phyloP scores from a whole-genome alignment of 2,797 vertebrate species.

The Melanotaenia parkinsoni region DNA sequence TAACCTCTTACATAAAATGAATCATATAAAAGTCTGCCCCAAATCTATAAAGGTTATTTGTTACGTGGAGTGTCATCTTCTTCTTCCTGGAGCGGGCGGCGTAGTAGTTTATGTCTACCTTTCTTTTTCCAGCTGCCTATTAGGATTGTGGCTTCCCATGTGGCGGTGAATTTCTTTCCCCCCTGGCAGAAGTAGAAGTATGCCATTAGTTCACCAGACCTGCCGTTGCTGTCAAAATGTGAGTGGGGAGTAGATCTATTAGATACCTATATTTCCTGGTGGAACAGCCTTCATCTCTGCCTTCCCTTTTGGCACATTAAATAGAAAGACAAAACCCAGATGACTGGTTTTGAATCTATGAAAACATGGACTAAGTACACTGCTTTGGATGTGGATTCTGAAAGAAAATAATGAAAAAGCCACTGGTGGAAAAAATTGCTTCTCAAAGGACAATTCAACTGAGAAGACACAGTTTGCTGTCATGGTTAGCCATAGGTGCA shows the following conservation, averaged over 20 bases:
- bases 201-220: constrained; percentile 77
- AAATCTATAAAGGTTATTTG: constrained; percentile 63
- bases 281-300: constrained; percentile 63
- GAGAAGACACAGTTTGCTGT: constrained; percentile 68
- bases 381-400: constrained; percentile 80
- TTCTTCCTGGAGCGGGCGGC: constrained; percentile 31
- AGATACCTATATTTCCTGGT: constrained; percentile 78
- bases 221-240: constrained; percentile 77
- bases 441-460: constrained; percentile 73
- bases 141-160: constrained; percentile 71
- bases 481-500: constrained; percentile 21
- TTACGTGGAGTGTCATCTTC: constrained; percentile 44
- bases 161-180: constrained; percentile 60
- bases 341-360: constrained; percentile 78
- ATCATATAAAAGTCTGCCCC: constrained; percentile 76
- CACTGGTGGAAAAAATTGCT: constrained; percentile 69
- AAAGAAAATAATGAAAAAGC: constrained; percentile 82
- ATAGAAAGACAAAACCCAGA: constrained; percentile 79
- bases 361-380: constrained; percentile 80
- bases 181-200: constrained; percentile 66
- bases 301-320: constrained; percentile 73
- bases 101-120: constrained; percentile 59
- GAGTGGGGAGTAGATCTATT: constrained; percentile 73
- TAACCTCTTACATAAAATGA: constrained; percentile 74
- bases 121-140: constrained; percentile 74